These are phyloP conservation scores for Dermatemys mawii DNA, from an alignment of 2,113 vertebrate species.

Conservation along the genomic window DNA sequence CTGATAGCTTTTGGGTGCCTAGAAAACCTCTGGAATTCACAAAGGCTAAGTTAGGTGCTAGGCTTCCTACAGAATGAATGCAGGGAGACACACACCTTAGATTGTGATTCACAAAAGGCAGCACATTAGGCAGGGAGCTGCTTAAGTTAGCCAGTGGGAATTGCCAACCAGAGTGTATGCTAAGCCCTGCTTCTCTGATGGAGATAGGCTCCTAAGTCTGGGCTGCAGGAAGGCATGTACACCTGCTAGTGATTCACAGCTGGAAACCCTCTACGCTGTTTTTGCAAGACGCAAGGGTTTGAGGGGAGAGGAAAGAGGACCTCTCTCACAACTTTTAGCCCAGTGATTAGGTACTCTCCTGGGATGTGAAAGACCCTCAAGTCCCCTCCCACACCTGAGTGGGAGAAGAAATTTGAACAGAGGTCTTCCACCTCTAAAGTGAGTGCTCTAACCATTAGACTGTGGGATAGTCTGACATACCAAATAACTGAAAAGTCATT, in stretches of 20 bases:
- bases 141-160: not conserved
- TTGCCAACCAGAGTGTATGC: not conserved
- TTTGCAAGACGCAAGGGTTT: not conserved
- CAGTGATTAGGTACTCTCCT: not conserved
- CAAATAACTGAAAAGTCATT: not conserved
- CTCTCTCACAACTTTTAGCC: not conserved
- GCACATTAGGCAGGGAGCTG: not conserved
- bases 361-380: not conserved
- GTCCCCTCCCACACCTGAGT: not conserved
- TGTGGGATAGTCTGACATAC: not conserved
- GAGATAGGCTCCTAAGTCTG: not conserved
- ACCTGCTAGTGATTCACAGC: not conserved
- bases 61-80: not conserved
- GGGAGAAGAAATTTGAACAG: not conserved
- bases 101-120: not conserved
- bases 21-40: not conserved
- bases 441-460: not conserved
- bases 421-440: not conserved
- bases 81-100: not conserved
- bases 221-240: not conserved
- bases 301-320: not conserved
- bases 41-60: not conserved
- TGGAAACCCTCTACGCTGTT: not conserved
- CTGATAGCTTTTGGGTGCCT: not conserved
- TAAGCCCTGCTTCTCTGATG: not conserved